These are phyloP conservation scores for Malaclemys terrapin DNA, from an alignment of 2,113 vertebrate genomes.

Conservation along the genomic window DNA sequence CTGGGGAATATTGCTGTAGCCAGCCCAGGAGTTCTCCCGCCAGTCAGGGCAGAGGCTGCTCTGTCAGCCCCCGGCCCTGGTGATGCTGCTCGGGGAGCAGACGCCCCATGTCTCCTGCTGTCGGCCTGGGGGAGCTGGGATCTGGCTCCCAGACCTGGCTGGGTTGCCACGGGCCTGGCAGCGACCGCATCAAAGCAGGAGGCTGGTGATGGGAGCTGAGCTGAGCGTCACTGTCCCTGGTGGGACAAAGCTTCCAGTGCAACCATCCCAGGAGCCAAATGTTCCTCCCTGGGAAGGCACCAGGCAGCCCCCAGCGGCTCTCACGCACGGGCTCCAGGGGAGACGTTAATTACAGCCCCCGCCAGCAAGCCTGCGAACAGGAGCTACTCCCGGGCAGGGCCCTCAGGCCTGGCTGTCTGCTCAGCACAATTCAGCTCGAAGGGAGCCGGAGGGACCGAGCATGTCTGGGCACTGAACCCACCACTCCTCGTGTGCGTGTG, in stretches of 20 bases:
- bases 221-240: background rate
- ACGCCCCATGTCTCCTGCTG: no score
- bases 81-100: no score
- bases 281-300: background rate
- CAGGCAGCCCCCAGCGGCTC: background rate
- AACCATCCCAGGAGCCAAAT: no score
- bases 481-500: no score
- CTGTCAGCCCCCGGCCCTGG: no score
- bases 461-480: no score
- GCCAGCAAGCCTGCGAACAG: background rate
- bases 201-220: background rate
- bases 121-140: background rate
- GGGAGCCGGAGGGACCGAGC: no score
- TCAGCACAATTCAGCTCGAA: no score
- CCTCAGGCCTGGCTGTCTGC: no score
- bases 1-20: no score
- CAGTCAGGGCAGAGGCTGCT: no score
- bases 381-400: background rate
- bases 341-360: background rate
- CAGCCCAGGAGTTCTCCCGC: no score
- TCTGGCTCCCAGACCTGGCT: background rate
- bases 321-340: background rate
- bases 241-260: background rate
- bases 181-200: background rate
- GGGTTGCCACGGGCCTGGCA: background rate